Conservation (phyloP, 2,113 vertebrate species). For the Tupaia tana region DNA sequence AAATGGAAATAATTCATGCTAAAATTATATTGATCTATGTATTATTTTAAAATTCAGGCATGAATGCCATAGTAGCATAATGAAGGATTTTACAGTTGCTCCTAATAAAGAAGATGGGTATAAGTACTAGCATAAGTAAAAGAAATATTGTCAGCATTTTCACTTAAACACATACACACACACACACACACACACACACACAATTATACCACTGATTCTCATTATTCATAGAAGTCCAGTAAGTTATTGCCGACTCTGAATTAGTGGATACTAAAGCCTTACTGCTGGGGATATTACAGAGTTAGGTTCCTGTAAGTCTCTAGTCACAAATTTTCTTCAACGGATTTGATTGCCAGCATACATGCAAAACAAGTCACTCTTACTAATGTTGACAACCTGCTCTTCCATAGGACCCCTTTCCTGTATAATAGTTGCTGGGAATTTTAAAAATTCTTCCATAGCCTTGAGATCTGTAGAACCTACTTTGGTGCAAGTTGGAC, state of each 20-base stretch:
- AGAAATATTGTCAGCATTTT: background rate
- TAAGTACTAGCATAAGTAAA: background rate
- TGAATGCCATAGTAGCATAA: background rate
- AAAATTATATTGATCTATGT: background rate
- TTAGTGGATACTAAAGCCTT: background rate
- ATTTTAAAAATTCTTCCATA: background rate
- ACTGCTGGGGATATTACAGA: background rate
- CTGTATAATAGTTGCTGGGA: background rate
- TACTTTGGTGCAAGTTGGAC: background rate
- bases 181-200: too few species aligned
- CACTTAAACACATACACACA: background rate
- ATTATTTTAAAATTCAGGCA: background rate
- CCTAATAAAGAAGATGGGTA: background rate
- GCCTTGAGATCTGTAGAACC: background rate
- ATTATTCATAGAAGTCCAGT: fast-evolving
- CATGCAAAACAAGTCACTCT: background rate
- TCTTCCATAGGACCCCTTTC: background rate
- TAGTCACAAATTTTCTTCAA: background rate
- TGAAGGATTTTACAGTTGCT: background rate
- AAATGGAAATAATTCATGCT: background rate
- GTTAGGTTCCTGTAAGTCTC: background rate
- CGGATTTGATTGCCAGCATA: background rate
- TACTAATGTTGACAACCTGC: background rate
- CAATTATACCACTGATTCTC: background rate
- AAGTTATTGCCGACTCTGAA: background rate